phyloP scores from a whole-genome alignment of 2,797 vertebrate species.

The Merluccius polli region DNA sequence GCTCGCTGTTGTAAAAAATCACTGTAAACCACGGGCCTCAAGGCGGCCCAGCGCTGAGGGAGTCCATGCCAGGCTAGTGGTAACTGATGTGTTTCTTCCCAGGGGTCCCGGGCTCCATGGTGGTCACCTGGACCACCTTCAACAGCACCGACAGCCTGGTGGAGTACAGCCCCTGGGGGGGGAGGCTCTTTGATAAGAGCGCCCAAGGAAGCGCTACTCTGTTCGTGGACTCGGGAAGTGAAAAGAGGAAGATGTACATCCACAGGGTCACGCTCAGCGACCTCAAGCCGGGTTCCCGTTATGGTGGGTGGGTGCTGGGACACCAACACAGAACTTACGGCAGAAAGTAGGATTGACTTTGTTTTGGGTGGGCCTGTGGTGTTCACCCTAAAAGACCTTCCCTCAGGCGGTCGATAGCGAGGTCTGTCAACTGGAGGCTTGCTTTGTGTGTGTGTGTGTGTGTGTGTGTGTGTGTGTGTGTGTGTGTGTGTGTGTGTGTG shows the following conservation, averaged over 20 bases:
- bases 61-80: slow-evolving; percentile 17
- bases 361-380: not conserved
- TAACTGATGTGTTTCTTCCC: slow-evolving; percentile 30
- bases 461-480: not conserved
- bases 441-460: slow-evolving; percentile 1
- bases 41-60: slow-evolving; percentile 24
- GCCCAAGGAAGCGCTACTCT: slow-evolving; percentile 60
- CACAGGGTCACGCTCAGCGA: slow-evolving; percentile 76
- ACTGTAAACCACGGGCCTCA: too few relatives aligned
- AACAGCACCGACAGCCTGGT: slow-evolving; percentile 72
- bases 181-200: slow-evolving; percentile 60
- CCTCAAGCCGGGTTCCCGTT: slow-evolving; percentile 73
- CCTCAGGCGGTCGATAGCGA: not conserved
- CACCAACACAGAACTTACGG: not conserved
- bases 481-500: slow-evolving; percentile 13
- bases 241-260: slow-evolving; percentile 74
- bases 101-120: slow-evolving; percentile 78
- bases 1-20: too few relatives aligned
- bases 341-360: not conserved
- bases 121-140: slow-evolving; percentile 84
- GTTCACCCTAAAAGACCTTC: not conserved
- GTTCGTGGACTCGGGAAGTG: slow-evolving; percentile 80
- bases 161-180: slow-evolving; percentile 70
- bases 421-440: not conserved
- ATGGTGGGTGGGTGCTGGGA: slow-evolving; percentile 66